Base-by-base conservation (phyloP, 2,888 invertebrate genomes). In the Carcina quercana region DNA sequence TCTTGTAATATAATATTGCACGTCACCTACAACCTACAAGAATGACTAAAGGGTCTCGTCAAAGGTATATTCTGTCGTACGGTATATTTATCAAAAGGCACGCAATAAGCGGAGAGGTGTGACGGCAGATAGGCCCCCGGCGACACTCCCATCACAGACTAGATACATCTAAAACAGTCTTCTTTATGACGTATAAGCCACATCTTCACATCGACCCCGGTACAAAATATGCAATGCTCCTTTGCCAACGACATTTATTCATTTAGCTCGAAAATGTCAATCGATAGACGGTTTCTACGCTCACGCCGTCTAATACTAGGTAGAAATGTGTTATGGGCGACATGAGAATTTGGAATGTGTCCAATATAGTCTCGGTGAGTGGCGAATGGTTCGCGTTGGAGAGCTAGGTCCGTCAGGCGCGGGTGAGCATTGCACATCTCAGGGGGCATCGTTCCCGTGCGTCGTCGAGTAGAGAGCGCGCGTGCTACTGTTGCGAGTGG, bases 141-240 rank as follows among this genome's bases (percentile, higher is more conserved):
- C 80, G 79, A 75, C 73, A 69, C 68, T 78, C 74, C 71, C 78
- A 82, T 80, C 79, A 82, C 80, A 82, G 80, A 80, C 80, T 82
- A 82, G 80, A 78, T 75, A 79, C 50, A 74, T 68, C 71, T 79
- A 80, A 68, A 70, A 78, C 78, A 79, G 80, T 78, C 78, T 79
- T 80, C 72, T 54, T 65, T 64, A 59, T 28, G 28, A 38, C 59
- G 62, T 48, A 53, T 59, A 69, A 73, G 74, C 62, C 72, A 66
- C 75, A 60, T 69, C 59, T 61, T 55, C 59, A 57, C 57, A 57
- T 59, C 55, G 54, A 56, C 51, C 48, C 57, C 54, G 53, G 47
- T 45, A 59, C 49, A 52, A 49, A 53, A 61, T 58, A 56, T 55
- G 54, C 59, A 53, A 59, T 55, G 50, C 45, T 49, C 17, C 27